Conservation (phyloP, 2,888 invertebrate species). For the Lepidochrysops patricia region DNA sequence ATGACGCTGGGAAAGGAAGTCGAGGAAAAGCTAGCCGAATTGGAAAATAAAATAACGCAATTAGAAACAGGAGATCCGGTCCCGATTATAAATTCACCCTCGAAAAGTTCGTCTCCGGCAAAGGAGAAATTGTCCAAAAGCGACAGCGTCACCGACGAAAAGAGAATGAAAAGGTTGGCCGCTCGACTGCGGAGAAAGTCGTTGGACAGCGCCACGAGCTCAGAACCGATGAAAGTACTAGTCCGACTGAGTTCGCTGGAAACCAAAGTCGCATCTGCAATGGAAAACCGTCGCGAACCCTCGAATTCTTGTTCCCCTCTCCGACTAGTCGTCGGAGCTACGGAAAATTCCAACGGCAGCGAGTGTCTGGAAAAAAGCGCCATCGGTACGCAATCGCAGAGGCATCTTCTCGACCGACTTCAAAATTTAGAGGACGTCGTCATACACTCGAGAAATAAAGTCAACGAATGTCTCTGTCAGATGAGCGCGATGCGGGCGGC, state of each 20-base stretch:
- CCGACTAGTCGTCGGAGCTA: constrained; percentile 53
- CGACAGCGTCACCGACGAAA: constrained; percentile 62
- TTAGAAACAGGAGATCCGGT: constrained; percentile 72
- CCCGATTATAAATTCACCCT: constrained; percentile 60
- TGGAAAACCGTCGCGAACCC: constrained; percentile 55
- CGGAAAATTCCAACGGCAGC: constrained; percentile 47
- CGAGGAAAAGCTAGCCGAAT: constrained; percentile 87
- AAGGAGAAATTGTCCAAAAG: constrained; percentile 71
- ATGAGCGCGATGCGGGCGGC: constrained; percentile 77
- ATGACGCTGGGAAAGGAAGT: constrained; percentile 87
- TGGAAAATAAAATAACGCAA: constrained; percentile 84
- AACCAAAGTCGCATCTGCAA: constrained; percentile 81
- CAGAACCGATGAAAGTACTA: constrained; percentile 86
- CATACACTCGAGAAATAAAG: constrained; percentile 77
- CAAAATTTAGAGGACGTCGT: constrained; percentile 77
- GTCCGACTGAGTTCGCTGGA: constrained; percentile 85
- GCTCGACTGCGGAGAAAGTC: constrained; percentile 81
- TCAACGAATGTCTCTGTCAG: constrained; percentile 79
- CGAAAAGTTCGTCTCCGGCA: constrained; percentile 70
- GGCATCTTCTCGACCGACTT: constrained; percentile 73
- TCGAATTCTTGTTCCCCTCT: constrained; percentile 76
- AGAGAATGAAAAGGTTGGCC: constrained; percentile 67
- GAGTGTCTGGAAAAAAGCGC: constrained; percentile 45
- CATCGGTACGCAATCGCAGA: constrained; percentile 66
- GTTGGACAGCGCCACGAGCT: constrained; percentile 83